Evolutionary conservation across 2,888 invertebrate genomes (phyloP).

Genomic region (Smittia aterrima): DNA sequence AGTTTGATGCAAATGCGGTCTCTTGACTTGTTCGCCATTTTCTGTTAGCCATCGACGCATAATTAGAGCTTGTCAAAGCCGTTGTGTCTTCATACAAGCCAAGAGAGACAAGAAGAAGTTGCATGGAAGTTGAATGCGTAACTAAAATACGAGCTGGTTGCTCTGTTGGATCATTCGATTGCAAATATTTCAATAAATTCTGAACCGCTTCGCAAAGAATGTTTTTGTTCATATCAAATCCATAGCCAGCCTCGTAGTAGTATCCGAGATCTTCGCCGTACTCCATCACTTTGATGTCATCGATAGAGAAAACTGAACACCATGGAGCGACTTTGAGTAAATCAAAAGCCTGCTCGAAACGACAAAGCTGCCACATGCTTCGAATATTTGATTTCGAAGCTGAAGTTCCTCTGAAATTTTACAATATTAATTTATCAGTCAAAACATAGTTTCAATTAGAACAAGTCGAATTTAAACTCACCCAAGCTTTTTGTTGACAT

Average conservation of each 20-base stretch:
- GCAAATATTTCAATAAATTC: conserved; percentile 56
- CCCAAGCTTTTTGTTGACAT: no score
- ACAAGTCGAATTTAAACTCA: no score
- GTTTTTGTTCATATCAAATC: conserved; percentile 60
- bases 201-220: conserved; percentile 66
- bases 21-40: conserved; percentile 64
- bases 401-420: conserved; percentile 50
- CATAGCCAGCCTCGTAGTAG: conserved; percentile 70
- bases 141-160: conserved; percentile 65
- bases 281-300: conserved; percentile 66
- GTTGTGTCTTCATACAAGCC: conserved; percentile 60
- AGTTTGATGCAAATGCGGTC: conserved; percentile 65
- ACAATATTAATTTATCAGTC: background rate
- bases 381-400: conserved; percentile 52
- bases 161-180: conserved; percentile 59
- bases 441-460: background rate
- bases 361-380: conserved; percentile 69
- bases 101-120: conserved; percentile 59
- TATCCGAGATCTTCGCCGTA: conserved; percentile 69
- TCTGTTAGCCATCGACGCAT: conserved; percentile 56
- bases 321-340: conserved; percentile 62
- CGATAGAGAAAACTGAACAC: conserved; percentile 68
- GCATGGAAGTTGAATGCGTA: conserved; percentile 59
- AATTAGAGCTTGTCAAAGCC: conserved; percentile 63
- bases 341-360: conserved; percentile 71